Base-by-base conservation (phyloP, 2,888 invertebrate species). In the Dicroscelio sp. region DNA sequence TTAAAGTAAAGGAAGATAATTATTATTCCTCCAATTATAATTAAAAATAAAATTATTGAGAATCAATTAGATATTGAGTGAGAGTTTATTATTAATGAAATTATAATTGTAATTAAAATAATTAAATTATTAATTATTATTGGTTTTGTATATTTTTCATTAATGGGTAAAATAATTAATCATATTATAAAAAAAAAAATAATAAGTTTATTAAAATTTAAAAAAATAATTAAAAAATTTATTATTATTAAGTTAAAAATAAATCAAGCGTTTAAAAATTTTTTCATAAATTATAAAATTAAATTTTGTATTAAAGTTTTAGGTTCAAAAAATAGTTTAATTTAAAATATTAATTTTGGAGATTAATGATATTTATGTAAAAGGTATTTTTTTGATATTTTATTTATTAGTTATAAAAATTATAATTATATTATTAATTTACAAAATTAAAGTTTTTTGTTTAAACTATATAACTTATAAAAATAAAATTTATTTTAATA, bases 321-420 rank as follows among this genome's bases (percentile, higher is more conserved):
- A 43, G n/a, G n/a, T 60, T 97, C 97, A 98, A 97, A 97, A 97
- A 97, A 97, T 98, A 98, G 97, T 98, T 98, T 98, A 97, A 93
- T 95, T 93, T 97, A 98, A 98, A 87, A 98, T 97, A 97, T 97
- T 98, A 98, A 97, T 98, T 98, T 98, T 98, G 97, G 97, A 97
- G 97, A 97, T 98, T 98, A 97, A 97, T 96, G 97, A 97, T 97
- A 97, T 97, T 97, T 97, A 96, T 12, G n/a, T 12, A 27, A 58
- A 95, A 58, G 94, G 96, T 86, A 79, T 82, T 97, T 97, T 97
- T 97, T 97, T 97, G 97, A 88, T 23, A 38, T 20, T 52, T 20
- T 20, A 58, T 23, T 55, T 55, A n/a, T 55, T 55, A 97, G 97
- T 97, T 97, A 97, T 97, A 97, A 97, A 97, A 97, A 96, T 96